Base-by-base conservation (phyloP, 2,113 vertebrate species). In the Prionailurus viverrinus region DNA sequence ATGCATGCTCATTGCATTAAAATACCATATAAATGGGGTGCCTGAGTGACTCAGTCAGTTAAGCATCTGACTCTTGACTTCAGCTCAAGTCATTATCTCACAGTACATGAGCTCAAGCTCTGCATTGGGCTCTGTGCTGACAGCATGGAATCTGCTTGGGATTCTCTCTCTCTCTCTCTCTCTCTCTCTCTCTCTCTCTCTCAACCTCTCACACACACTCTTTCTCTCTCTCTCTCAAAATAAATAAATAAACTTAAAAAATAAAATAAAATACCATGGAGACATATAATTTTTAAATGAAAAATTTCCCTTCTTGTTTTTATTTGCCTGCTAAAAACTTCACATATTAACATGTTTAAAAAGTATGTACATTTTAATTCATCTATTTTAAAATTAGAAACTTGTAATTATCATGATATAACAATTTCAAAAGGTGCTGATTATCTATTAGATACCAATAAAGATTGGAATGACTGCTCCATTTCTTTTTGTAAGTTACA, bases 301-400 rank as follows among this genome's bases (percentile, higher is more conserved):
- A 94, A 90, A 88, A 3, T 31, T 14, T 9, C 1, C 15, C 0
- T 14, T 39, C 8, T 21, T 68, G 79, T 68, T 93, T 93, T 89
- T 71, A 84, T 76, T 94, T 7, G 33, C 33, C 10, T 95, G 11
- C 12, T 84, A 71, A 73, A 8, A 8, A 55, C 1, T 71, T 51
- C 65, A 74, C 12, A 68, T 63, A 74, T 23, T 66, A 84, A 31
- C 68, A 7, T 41, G 45, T 25, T 69, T n/a, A 48, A 68, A 81
- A 87, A 51, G 6, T 86, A n/a, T 76, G 69, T 76, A 7, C 4
- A 69, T 29, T 92, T 92, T 6, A 58, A 41, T 53, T 71, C 23
- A 89, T 45, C 21, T 82, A 90, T 93, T 91, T 88, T 74, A 51
- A 51, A 87, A 66, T 81, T 76, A 94, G 18, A 88, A 79, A 36